phyloP scores from a whole-genome alignment of 2,888 invertebrate species.

The Scaptodrosophila latifasciaeformis region DNA sequence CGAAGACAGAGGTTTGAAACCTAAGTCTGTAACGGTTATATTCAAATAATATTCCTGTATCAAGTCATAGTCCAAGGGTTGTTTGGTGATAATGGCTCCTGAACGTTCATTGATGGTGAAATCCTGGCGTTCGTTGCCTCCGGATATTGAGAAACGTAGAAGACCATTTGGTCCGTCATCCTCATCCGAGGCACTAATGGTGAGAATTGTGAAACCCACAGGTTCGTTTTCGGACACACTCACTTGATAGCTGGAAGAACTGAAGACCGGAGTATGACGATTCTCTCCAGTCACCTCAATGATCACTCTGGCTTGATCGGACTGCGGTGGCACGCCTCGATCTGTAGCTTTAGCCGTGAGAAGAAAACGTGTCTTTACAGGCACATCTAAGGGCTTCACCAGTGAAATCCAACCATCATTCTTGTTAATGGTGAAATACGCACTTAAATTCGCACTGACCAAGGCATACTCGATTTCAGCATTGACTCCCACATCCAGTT shows the following conservation, averaged over 20 bases:
- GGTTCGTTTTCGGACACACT: conserved; percentile 94
- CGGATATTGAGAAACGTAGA: conserved; percentile 87
- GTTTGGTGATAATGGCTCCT: conserved; percentile 87
- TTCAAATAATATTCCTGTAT: conserved; percentile 89
- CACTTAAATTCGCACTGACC: conserved; percentile 85
- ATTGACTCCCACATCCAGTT: conserved; percentile 89
- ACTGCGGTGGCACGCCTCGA: conserved; percentile 90
- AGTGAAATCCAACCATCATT: conserved; percentile 89
- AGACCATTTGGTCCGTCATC: conserved; percentile 94
- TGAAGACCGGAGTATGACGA: conserved; percentile 86
- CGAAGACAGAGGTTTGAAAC: conserved; percentile 85
- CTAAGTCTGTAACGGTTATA: conserved; percentile 91
- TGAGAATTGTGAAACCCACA: conserved; percentile 88
- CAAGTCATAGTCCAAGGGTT: conserved; percentile 90
- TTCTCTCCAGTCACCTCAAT: conserved; percentile 92
- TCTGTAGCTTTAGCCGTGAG: conserved; percentile 87
- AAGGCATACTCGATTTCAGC: conserved; percentile 89
- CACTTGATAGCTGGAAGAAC: conserved; percentile 89
- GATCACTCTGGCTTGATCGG: conserved; percentile 83
- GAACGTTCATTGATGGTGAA: conserved; percentile 86
- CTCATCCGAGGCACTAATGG: conserved; percentile 88
- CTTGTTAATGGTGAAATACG: conserved; percentile 84
- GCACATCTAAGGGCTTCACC: conserved; percentile 76
- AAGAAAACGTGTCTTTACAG: conserved; percentile 80
- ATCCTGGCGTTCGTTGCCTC: conserved; percentile 86